Conservation (phyloP, 2,113 vertebrate genomes). For the Tachysurus fulvidraco region DNA sequence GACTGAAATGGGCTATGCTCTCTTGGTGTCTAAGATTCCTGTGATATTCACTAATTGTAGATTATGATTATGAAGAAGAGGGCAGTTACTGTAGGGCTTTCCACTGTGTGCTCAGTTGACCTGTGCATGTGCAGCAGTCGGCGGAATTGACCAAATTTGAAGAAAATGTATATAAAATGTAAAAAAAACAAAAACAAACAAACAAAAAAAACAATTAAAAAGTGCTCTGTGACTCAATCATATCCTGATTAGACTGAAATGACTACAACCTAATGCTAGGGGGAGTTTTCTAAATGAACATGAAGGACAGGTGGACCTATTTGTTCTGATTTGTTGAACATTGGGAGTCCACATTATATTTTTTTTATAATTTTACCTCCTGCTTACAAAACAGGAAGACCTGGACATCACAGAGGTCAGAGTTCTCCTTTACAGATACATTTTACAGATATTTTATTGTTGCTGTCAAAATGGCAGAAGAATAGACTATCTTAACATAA, state of each 20-base stretch:
- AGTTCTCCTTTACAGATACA: background rate
- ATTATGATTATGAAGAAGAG: background rate
- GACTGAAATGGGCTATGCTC: background rate
- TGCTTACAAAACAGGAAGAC: background rate
- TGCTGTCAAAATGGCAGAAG: background rate
- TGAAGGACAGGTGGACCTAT: background rate
- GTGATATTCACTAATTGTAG: background rate
- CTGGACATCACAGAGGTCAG: background rate
- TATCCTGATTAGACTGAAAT: background rate
- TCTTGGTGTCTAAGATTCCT: background rate
- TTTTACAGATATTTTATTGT: background rate
- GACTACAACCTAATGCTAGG: background rate
- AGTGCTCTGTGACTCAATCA: too few relatives aligned
- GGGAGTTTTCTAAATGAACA: background rate
- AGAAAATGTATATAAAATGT: background rate
- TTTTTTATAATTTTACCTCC: background rate
- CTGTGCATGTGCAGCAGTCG: background rate
- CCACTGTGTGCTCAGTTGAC: background rate
- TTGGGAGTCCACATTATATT: background rate
- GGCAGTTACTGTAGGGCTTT: background rate
- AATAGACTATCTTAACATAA: background rate
- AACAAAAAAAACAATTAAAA: background rate
- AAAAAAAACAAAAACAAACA: too few relatives aligned
- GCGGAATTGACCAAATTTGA: background rate
- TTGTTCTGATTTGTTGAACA: background rate